Evolutionary conservation across 2,888 invertebrate genomes (phyloP).

Genomic region (Cyclophora albipunctata): DNA sequence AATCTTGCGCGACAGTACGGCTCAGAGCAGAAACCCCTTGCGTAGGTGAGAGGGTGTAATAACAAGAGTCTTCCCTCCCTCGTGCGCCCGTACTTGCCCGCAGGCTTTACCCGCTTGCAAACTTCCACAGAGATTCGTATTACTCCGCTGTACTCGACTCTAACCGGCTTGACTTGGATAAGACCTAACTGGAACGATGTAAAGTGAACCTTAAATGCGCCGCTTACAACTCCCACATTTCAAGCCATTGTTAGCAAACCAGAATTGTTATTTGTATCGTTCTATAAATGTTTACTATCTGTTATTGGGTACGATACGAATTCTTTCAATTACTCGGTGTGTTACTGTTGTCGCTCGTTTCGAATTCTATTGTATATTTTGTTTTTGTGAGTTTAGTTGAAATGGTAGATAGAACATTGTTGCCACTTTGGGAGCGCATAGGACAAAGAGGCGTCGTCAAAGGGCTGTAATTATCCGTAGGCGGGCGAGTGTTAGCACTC

Average conservation of each 20-base stretch:
- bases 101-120: conserved; percentile 52
- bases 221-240: conserved; percentile 35
- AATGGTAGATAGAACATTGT: conserved; percentile 35
- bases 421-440: conserved; percentile 42
- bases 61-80: conserved; percentile 55
- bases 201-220: conserved; percentile 47
- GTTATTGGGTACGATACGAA: conserved; percentile 17
- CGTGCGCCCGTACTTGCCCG: conserved; percentile 44
- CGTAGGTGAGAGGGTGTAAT: conserved; percentile 73
- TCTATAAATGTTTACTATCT: conserved; percentile 27
- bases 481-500: conserved; percentile 66
- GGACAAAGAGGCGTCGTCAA: conserved; percentile 59
- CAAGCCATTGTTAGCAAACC: conserved; percentile 30
- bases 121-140: conserved; percentile 64
- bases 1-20: conserved; percentile 64
- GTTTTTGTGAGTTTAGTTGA: conserved; percentile 5
- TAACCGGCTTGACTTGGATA: conserved; percentile 60
- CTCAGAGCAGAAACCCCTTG: conserved; percentile 59
- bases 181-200: conserved; percentile 48
- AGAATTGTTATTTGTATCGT: conserved; percentile 30
- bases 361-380: conserved; percentile 7
- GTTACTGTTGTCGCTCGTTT: conserved; percentile 4
- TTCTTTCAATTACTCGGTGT: conserved; percentile 18
- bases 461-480: conserved; percentile 67
- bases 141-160: conserved; percentile 54